phyloP scores from a whole-genome alignment of 2,113 vertebrate species.

The Spermophilus dauricus region DNA sequence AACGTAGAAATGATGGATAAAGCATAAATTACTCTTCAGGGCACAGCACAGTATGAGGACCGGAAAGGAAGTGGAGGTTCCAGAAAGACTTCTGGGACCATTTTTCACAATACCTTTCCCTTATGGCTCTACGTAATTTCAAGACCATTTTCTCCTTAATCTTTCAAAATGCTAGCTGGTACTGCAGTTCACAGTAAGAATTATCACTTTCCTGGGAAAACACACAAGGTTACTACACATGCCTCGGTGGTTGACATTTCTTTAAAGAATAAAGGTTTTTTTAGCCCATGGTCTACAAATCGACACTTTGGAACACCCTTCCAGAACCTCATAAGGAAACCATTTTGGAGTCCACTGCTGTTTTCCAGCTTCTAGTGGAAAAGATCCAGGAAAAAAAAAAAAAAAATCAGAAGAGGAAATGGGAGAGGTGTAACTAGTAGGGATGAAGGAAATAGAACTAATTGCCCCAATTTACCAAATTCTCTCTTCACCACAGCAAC shows the following conservation, averaged over 20 bases:
- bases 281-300: neutral
- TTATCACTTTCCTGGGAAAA: neutral
- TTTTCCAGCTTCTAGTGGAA: neutral
- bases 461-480: neutral
- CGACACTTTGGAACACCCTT: neutral
- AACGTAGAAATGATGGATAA: neutral
- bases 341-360: no score
- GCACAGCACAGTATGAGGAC: neutral
- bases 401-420: no score
- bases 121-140: neutral
- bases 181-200: neutral
- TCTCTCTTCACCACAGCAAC: neutral
- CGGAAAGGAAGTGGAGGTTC: neutral
- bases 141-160: neutral
- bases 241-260: neutral
- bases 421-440: neutral
- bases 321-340: neutral
- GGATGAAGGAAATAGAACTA: neutral
- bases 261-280: neutral
- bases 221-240: neutral
- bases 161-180: neutral
- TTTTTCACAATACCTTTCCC: slow-evolving; percentile 4
- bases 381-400: no score
- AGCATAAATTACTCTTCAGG: neutral
- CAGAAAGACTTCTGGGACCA: neutral